These are phyloP conservation scores for Pristionchus arcanus DNA, from an alignment of 2,888 invertebrate genomes.

Conservation along the genomic window DNA sequence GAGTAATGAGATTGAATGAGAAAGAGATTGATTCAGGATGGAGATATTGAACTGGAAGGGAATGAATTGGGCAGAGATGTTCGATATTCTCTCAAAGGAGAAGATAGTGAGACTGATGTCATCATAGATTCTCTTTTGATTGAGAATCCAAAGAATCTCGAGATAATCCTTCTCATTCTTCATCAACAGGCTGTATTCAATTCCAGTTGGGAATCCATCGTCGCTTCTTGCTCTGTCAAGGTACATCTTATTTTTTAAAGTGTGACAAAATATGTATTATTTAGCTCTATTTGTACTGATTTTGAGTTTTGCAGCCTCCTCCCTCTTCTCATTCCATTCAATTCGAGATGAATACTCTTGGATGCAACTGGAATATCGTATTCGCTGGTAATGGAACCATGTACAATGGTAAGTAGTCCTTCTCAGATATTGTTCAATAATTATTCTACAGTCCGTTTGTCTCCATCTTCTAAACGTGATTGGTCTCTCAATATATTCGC, in stretches of 20 bases:
- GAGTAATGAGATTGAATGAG: background rate
- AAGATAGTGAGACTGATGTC: constrained; percentile 11
- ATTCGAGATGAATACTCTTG: background rate
- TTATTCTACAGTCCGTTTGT: constrained; percentile 27
- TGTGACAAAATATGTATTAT: background rate
- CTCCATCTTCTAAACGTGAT: background rate
- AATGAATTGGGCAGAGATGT: background rate
- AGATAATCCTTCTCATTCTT: background rate
- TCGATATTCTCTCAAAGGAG: background rate
- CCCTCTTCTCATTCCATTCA: background rate
- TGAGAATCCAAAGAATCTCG: background rate
- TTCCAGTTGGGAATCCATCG: constrained; percentile 32
- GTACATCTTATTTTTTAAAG: background rate
- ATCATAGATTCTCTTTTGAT: constrained; percentile 22
- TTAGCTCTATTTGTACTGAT: background rate
- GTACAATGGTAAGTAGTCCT: background rate
- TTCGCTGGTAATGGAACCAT: background rate
- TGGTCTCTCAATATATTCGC: constrained; percentile 25
- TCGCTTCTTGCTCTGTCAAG: constrained; percentile 24
- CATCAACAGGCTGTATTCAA: constrained; percentile 50
- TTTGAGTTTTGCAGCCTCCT: background rate
- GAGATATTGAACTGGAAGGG: constrained; percentile 22
- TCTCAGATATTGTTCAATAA: background rate
- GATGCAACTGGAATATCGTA: constrained; percentile 2
- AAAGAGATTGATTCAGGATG: constrained; percentile 1